Base-by-base conservation (phyloP, 2,797 vertebrate genomes). In the Coracias cyanogaster region DNA sequence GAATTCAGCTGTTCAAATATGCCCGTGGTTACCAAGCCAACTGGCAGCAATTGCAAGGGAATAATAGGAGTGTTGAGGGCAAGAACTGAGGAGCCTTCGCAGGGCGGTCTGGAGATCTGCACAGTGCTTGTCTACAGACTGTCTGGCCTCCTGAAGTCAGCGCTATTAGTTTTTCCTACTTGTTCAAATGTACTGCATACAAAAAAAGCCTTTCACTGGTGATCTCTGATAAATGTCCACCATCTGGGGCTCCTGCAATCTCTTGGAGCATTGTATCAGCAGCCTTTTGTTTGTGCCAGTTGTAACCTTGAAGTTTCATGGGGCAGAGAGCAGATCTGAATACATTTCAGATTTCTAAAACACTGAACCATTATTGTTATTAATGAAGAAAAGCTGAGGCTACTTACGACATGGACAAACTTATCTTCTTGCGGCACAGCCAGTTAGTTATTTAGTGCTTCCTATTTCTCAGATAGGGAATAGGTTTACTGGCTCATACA, bases 61-160 rank as follows among this genome's bases (percentile, higher is more conserved):
- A 95, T 95, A 94, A 95, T 94, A n/a, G 96, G 39, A 94, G 93
- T 95, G 95, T 76, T 96, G 96, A 97, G 96, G 95, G 93, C 83
- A 92, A 78, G 95, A 93, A 78, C 64, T 25, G 61, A 80, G 92
- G 65, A 95, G 92, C 90, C 93, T 95, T 90, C 14, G 74, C 16
- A 20, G 88, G 74, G 88, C 52, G 1, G 81, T 19, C 83, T 92
- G 90, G 71, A 80, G 93, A 69, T 39, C 95, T 85, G 90, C 86
- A 69, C 74, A 48, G 78, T 7, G 83, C 88, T 65, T 74, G 77
- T 62, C 96, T 86, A 8, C 91, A 90, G 78, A 64, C 88, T 85
- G 77, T 66, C 95, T 94, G 96, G 71, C 90, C 88, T 97, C 94
- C 83, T 83, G 21, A 90, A 97, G 81, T 52, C 93, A 92, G 52